Evolutionary conservation across 1,140 invertebrate genomes (phyloP).

Genomic region (Vanessa tameamea): DNA sequence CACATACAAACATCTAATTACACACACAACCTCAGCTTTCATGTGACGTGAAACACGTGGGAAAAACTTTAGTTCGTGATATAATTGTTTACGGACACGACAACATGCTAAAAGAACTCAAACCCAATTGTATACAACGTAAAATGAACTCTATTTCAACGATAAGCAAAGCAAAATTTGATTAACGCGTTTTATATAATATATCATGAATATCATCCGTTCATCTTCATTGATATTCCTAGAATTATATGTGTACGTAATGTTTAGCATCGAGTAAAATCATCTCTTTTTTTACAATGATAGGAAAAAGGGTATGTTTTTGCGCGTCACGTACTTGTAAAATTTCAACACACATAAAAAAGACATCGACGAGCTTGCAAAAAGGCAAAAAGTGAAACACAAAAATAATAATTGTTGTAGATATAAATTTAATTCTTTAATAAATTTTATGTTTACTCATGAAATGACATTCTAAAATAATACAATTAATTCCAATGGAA

Average conservation of each 20-base stretch:
- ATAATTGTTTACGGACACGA: constrained; percentile 58
- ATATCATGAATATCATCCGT: constrained; percentile 19
- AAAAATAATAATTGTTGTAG: neutral
- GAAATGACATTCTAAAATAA: too few species aligned
- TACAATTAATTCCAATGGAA: too few species aligned
- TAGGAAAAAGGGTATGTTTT: constrained; percentile 24
- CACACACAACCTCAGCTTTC: constrained; percentile 27
- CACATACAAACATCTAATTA: constrained; percentile 29
- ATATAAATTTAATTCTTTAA: too few species aligned
- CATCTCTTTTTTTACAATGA: constrained; percentile 4
- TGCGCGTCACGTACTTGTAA: neutral
- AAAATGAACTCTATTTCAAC: constrained; percentile 24
- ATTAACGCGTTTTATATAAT: constrained; percentile 14
- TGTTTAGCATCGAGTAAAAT: constrained; percentile 23
- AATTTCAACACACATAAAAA: constrained; percentile 35
- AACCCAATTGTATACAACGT: constrained; percentile 4
- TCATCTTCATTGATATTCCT: constrained; percentile 39
- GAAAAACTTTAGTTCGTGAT: constrained; percentile 57
- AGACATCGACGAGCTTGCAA: constrained; percentile 55
- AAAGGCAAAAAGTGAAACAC: neutral
- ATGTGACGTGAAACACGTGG: constrained; percentile 49
- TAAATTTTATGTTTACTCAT: too few species aligned
- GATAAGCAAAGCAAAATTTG: constrained; percentile 23
- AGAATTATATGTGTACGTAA: constrained; percentile 41
- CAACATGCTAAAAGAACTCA: constrained; percentile 23